phyloP scores from a whole-genome alignment of 1,140 invertebrate genomes.

The Rhopalosiphum padi region DNA sequence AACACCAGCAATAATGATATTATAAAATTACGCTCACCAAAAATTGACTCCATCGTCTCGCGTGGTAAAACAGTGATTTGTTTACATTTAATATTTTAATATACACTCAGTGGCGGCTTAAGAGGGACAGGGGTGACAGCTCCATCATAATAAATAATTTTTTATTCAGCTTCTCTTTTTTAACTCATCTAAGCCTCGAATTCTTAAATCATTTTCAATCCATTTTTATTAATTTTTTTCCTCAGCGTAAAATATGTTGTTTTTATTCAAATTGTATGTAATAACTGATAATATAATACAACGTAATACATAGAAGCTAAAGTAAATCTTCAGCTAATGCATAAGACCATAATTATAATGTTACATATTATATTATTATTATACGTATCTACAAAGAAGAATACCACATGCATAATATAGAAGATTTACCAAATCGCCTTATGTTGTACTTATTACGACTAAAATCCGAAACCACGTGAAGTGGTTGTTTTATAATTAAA shows the following conservation, averaged over 20 bases:
- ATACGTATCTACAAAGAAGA: neutral
- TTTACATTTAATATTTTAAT: neutral
- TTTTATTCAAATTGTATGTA: too few species aligned
- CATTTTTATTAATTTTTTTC: neutral
- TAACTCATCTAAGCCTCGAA: neutral
- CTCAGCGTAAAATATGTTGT: neutral
- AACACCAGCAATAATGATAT: neutral
- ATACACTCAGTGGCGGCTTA: neutral
- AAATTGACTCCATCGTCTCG: neutral
- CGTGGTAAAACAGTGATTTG: neutral
- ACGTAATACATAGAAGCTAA: neutral
- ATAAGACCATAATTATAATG: neutral
- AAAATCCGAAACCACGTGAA: neutral
- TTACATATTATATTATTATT: neutral
- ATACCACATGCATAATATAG: neutral
- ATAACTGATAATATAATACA: neutral
- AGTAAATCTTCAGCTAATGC: neutral
- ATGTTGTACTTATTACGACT: neutral
- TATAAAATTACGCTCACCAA: neutral
- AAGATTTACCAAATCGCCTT: neutral
- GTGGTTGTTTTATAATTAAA: neutral
- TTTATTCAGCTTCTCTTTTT: neutral
- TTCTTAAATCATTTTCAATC: neutral
- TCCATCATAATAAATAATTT: neutral
- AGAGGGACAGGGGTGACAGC: neutral